phyloP scores from a whole-genome alignment of 2,888 invertebrate genomes.

The Platerodrilus igneus region DNA sequence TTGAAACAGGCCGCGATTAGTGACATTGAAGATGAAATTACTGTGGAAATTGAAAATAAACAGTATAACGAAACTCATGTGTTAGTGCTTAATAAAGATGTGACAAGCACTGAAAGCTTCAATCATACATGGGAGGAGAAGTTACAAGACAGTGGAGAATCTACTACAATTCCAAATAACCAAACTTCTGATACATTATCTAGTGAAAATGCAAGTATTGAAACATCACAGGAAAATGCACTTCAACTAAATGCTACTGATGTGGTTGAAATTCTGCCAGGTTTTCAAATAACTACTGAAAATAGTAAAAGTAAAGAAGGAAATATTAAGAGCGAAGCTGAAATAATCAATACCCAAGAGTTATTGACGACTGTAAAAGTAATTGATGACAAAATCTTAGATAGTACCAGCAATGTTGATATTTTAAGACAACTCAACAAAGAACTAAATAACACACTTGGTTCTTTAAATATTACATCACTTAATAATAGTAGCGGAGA shows the following conservation, averaged over 20 bases:
- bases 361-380: constrained; percentile 7
- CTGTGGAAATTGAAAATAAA: no score
- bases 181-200: constrained; percentile 32
- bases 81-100: no score
- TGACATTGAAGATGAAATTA: no score
- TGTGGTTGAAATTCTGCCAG: constrained; percentile 37
- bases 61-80: no score
- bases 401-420: no score
- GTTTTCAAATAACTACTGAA: constrained; percentile 20
- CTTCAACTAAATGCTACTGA: constrained; percentile 28
- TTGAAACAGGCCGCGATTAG: constrained; percentile 34
- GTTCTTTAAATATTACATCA: constrained; percentile 13
- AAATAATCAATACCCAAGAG: constrained; percentile 32
- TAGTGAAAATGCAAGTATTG: constrained; percentile 41
- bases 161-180: constrained; percentile 33
- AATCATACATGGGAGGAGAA: constrained; percentile 36
- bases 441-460: constrained; percentile 32
- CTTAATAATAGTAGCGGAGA: constrained; percentile 36
- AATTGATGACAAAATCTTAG: constrained; percentile 6
- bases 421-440: constrained; percentile 38
- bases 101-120: constrained; percentile 16
- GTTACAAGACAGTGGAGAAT: constrained; percentile 37
- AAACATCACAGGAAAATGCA: constrained; percentile 23
- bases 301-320: constrained; percentile 35
- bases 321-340: constrained; percentile 33